Base-by-base conservation (phyloP, 2,888 invertebrate genomes). In the Romanomermis culicivorax region DNA sequence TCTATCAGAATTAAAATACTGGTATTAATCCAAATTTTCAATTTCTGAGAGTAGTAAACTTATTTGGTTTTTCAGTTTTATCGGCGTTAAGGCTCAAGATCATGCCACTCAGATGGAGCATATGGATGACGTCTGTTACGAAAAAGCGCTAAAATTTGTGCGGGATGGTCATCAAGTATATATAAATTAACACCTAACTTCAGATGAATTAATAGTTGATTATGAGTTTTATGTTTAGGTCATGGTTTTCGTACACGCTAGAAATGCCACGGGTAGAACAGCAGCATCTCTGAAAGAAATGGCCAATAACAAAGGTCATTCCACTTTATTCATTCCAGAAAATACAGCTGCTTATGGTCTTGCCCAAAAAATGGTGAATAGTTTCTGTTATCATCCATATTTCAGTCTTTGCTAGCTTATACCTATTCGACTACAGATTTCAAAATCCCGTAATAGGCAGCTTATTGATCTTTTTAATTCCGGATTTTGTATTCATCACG, bases 171-270 rank as follows among this genome's bases (percentile, higher is more conserved):
- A 95, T 69, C 97, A 97, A 75, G 83, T 77, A 57, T 58, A 36
- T 4, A 36, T 4, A 11, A 50, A 7, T 47, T 7, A 47, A 7
- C 17, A 36, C 36, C 17, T 11, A 11, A 36, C 11, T 36, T 36
- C 11, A 36, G 11, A 36, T 36, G 36, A 7, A 36, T 11, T 17
- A 11, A 36, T 17, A 36, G 36, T 36, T 36, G 17, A 36, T 17
- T 11, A n/a, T n/a, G n/a, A n/a, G n/a, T n/a, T n/a, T n/a, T 7
- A 11, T 56, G 60, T 60, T 30, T 61, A 77, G 75, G 78, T 86
- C 0, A 89, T 97, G 87, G 87, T 97, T 1, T 97, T 97, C 71
- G 95, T 97, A 0, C 95, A 97, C 71, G 89, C 95, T 0, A 78
- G 97, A 27, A 95, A 93, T 75, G 87, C 89, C 11, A 99, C 97